Evolutionary conservation across 2,888 invertebrate species (phyloP).

Genomic region (Fragum fragum): DNA sequence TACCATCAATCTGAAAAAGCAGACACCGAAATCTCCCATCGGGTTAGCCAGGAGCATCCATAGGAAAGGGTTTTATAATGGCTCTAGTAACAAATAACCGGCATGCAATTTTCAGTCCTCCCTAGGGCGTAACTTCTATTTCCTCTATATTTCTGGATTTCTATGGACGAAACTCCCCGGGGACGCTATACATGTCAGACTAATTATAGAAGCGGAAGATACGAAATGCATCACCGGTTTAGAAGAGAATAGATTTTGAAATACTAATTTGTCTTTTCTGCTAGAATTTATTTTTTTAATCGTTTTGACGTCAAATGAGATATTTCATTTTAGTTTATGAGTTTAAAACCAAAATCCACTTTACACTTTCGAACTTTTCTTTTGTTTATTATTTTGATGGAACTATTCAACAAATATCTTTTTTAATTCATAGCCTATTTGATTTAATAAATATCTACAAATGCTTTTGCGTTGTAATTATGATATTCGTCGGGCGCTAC

Average conservation of each 20-base stretch:
- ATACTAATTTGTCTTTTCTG: constrained; percentile 25
- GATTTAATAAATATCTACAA: no score
- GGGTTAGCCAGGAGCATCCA: constrained; percentile 32
- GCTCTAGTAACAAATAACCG: constrained; percentile 56
- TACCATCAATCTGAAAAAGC: constrained; percentile 43
- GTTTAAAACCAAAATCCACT: background rate
- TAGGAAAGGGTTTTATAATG: constrained; percentile 49
- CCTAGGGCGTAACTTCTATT: constrained; percentile 55
- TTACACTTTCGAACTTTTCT: background rate
- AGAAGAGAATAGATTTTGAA: constrained; percentile 22
- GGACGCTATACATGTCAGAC: constrained; percentile 59
- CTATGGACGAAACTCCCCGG: constrained; percentile 34
- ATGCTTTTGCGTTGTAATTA: no score
- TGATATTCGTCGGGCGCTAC: no score
- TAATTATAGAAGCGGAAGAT: constrained; percentile 41
- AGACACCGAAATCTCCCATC: constrained; percentile 42
- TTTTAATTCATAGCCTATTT: no score
- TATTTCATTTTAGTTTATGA: background rate
- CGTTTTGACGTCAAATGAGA: constrained; percentile 1
- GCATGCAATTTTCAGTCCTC: constrained; percentile 59
- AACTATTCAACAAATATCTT: no score
- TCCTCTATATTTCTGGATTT: constrained; percentile 55
- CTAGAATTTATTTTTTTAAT: background rate
- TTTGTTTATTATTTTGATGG: no score
- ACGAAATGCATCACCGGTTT: constrained; percentile 28